These are phyloP conservation scores for Bucorvus abyssinicus DNA, from an alignment of 2,797 vertebrate species.

Conservation along the genomic window DNA sequence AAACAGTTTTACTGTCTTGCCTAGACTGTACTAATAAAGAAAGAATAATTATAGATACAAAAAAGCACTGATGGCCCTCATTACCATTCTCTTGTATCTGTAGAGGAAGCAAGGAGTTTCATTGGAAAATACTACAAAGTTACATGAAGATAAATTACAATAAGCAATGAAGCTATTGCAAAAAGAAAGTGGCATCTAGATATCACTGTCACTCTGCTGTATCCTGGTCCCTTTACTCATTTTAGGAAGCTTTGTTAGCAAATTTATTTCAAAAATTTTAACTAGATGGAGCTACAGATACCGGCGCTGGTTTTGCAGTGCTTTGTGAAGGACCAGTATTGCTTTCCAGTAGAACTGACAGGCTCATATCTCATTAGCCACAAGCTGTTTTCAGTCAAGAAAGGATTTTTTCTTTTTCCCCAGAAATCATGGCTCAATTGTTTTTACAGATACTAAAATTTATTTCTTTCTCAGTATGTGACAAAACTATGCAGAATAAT, in stretches of 20 bases:
- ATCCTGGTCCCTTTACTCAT: background rate
- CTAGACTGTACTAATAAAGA: background rate
- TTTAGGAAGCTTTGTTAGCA: background rate
- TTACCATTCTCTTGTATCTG: background rate
- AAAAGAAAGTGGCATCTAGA: fast-evolving
- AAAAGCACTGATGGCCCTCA: background rate
- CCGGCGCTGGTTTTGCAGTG: background rate
- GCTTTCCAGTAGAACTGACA: background rate
- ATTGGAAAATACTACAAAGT: background rate
- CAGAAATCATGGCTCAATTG: background rate
- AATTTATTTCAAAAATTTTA: background rate
- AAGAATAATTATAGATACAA: too few species aligned
- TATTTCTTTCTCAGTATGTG: background rate
- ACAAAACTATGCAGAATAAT: background rate
- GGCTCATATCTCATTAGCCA: background rate
- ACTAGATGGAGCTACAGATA: background rate
- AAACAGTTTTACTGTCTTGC: background rate
- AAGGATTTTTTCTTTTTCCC: background rate
- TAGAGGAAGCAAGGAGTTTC: background rate
- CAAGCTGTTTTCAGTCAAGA: slow-evolving; percentile 3
- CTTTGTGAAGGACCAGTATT: background rate
- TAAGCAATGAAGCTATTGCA: background rate
- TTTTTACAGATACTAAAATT: background rate
- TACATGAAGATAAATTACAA: background rate
- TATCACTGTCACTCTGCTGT: background rate